Evolutionary conservation across 2,888 invertebrate species (phyloP).

Genomic region (Sinodicranocentrus sp.): DNA sequence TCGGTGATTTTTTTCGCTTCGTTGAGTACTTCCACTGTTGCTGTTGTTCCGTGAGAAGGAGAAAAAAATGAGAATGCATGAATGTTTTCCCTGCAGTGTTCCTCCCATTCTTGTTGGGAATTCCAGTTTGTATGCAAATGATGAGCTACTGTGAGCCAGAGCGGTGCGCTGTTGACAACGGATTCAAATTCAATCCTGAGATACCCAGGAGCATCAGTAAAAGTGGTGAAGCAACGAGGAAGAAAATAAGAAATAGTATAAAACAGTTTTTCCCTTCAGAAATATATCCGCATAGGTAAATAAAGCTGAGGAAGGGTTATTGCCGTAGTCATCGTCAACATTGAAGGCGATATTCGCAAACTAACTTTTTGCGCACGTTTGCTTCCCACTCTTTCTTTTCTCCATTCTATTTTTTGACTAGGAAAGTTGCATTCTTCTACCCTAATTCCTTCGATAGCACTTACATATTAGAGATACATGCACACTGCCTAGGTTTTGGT

Average conservation of each 20-base stretch:
- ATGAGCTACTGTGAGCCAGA: not conserved
- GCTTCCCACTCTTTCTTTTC: not conserved
- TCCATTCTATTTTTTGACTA: not conserved
- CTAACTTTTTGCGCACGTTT: not conserved
- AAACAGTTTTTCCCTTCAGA: slow-evolving; percentile 4
- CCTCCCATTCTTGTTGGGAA: slow-evolving; percentile 2
- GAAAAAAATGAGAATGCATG: not conserved
- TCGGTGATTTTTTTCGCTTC: not conserved
- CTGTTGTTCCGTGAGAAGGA: not conserved
- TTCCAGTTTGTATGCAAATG: slow-evolving; percentile 46
- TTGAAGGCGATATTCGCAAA: not conserved
- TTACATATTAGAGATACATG: not conserved
- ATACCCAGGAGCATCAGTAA: slow-evolving; percentile 11
- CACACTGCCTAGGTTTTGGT: too few species aligned
- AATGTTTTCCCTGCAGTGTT: not conserved
- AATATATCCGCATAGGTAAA: not conserved
- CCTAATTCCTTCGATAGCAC: slow-evolving; percentile 21
- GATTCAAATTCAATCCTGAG: slow-evolving; percentile 31
- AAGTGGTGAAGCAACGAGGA: not conserved
- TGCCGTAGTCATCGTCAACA: slow-evolving; percentile 1
- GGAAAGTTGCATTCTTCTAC: slow-evolving; percentile 26
- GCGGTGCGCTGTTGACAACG: not conserved
- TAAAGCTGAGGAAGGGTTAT: not conserved
- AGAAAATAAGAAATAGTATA: slow-evolving; percentile 7
- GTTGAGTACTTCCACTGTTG: not conserved